Base-by-base conservation (phyloP, 2,113 vertebrate species). In the Oostethus manadensis region DNA sequence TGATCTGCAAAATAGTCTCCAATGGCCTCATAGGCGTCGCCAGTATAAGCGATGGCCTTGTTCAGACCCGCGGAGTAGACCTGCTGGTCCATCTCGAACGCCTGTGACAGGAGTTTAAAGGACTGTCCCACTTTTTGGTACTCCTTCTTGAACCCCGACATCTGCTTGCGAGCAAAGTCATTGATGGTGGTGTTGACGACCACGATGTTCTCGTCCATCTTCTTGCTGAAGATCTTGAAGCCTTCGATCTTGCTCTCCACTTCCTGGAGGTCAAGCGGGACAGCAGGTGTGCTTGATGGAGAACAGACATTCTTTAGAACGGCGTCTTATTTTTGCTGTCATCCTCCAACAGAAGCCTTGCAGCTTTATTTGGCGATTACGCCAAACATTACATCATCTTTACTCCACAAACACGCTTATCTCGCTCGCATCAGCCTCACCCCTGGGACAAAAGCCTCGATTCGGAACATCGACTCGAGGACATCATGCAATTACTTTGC, bases 1-100 rank as follows among this genome's bases (percentile, higher is more conserved):
- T 99, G 97, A 62, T 99, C 94, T 0, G 95, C 95, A 57, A 97
- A 99, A 74, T 94, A 94, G 56, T 98, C 95, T 53, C 97, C 96
- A 0, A 99, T 93, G 61, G 89, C 83, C 1, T 98, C 94, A 0
- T 99, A 99, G 56, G 93, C 87, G 61, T 96, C 93, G 1, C 93
- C 95, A 3, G 97, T 96, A 86, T 92, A 92, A 49, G 92, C 89
- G 44, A 99, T 95, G 56, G 97, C 96, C 80, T 89, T 92, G 80
- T 98, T 99, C 74, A 99, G 90, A 61, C 92, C 89, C 0, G 57
- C 79, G 0, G 96, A 97, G 80, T 93, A 97, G 29, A 84, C 70
- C 84, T 98, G 94, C 87, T 98, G 96, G 90, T 99, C 97, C 82
- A 97, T 71, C 78, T 98, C 95, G 48, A 98, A 99, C 0, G 96